A percentile compares a stretch with the other conserved stretches of the same genome.
These are phyloP conservation scores for Notechis scutatus DNA, from an alignment of 2,113 vertebrate species.

Conservation along the genomic window DNA sequence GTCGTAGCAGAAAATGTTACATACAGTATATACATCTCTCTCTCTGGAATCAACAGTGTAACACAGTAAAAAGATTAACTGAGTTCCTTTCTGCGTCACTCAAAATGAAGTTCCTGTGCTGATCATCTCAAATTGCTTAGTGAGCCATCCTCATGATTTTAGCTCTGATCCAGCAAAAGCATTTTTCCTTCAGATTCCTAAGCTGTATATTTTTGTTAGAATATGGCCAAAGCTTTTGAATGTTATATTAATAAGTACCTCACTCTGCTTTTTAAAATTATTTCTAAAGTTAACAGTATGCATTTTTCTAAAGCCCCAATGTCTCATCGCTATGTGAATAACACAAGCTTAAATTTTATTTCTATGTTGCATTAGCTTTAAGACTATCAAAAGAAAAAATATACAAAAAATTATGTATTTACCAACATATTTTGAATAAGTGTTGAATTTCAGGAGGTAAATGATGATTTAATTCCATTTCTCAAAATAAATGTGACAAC, in stretches of 20 bases:
- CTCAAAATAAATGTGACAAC: background rate
- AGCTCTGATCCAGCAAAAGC: background rate
- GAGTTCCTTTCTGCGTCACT: background rate
- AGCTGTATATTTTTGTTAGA: background rate
- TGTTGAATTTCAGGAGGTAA: background rate
- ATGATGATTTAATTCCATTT: background rate
- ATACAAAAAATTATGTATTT: background rate
- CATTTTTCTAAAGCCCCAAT: conserved; percentile 31
- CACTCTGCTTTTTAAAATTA: background rate
- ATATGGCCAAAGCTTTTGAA: conserved; percentile 24
- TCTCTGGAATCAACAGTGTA: background rate
- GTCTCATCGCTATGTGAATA: conserved; percentile 42
- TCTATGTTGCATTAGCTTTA: background rate
- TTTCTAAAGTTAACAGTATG: background rate
- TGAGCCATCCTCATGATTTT: background rate
- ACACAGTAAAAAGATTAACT: background rate
- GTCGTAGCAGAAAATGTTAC: background rate
- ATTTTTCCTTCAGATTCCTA: background rate
- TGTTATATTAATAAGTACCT: background rate
- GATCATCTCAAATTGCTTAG: background rate
- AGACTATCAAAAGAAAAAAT: background rate
- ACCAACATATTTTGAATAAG: background rate
- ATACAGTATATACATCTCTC: background rate
- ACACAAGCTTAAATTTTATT: conserved; percentile 29
- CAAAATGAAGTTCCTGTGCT: background rate